A percentile compares a stretch with the other conserved stretches of the same genome.
phyloP scores from a whole-genome alignment of 2,797 vertebrate genomes.

The Geotrypetes seraphini region DNA sequence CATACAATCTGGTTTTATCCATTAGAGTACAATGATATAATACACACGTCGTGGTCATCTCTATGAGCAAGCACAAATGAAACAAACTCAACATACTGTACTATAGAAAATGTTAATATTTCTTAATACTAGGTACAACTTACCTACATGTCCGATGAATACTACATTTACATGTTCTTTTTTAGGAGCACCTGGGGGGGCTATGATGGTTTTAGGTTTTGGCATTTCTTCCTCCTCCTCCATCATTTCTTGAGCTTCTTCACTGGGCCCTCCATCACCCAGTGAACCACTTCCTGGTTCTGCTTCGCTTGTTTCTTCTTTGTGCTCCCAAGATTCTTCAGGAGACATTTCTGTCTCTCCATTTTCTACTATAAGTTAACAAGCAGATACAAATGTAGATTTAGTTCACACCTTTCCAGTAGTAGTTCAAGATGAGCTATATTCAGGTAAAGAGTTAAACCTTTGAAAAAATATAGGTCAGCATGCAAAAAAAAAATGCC shows the following conservation, averaged over 20 bases:
- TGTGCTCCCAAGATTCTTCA: conserved; percentile 93
- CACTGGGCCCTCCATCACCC: conserved; percentile 52
- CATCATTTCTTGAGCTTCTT: conserved; percentile 77
- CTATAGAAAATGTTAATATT: too few species aligned
- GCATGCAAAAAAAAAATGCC: too few species aligned
- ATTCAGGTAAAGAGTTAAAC: too few species aligned
- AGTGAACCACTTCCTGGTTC: conserved; percentile 64
- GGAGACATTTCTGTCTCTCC: conserved; percentile 80
- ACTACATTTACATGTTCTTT: conserved; percentile 97
- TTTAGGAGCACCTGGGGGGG: conserved; percentile 80
- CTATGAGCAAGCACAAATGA: too few species aligned
- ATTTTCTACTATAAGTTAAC: conserved; percentile 72
- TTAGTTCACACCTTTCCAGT: too few species aligned
- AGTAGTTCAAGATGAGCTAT: too few species aligned
- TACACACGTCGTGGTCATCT: too few species aligned
- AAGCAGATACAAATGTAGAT: conserved; percentile 15
- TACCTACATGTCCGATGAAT: conserved; percentile 97
- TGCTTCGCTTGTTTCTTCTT: conserved; percentile 76
- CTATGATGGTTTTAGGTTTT: conserved; percentile 67
- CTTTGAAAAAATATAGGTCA: too few species aligned
- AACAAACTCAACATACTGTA: too few species aligned
- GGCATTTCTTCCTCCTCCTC: conserved; percentile 89
- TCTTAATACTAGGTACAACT: too few species aligned
- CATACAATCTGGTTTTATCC: too few species aligned
- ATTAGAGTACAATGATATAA: too few species aligned